Conservation (phyloP, 2,888 invertebrate species). For the Cataglyphis albicans region DNA sequence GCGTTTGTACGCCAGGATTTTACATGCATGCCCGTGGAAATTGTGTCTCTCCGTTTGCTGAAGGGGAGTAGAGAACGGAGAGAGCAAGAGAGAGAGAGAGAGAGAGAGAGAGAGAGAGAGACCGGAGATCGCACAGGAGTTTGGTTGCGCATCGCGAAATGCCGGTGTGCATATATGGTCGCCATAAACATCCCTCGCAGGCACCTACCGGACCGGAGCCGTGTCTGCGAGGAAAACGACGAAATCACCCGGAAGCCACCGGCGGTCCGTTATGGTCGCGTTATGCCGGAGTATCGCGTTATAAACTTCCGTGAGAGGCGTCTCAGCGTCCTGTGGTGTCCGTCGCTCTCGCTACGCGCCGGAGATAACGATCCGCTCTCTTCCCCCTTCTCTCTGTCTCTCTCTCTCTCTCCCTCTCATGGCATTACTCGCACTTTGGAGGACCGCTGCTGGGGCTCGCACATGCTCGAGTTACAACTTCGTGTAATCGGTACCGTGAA, state of each 20-base stretch:
- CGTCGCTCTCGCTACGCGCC: constrained; percentile 40
- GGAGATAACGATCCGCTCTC: constrained; percentile 62
- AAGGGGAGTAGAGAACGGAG: constrained; percentile 34
- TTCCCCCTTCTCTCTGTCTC: constrained; percentile 1
- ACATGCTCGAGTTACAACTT: constrained; percentile 32
- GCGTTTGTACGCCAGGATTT: constrained; percentile 51
- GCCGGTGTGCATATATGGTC: constrained; percentile 42
- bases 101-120: neutral
- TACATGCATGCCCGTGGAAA: constrained; percentile 55
- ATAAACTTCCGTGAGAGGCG: constrained; percentile 64
- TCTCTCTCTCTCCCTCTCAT: constrained; percentile 21
- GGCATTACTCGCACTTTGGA: constrained; percentile 37
- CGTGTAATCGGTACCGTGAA: constrained; percentile 34
- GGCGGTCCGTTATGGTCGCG: constrained; percentile 54
- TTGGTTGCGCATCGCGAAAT: constrained; percentile 31
- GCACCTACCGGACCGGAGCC: constrained; percentile 39
- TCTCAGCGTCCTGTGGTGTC: constrained; percentile 11
- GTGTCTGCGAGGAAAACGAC: constrained; percentile 59
- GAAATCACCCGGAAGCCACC: constrained; percentile 65
- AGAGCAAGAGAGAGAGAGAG: neutral
- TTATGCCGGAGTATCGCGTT: constrained; percentile 47
- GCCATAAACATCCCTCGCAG: constrained; percentile 62
- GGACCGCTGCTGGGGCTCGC: constrained; percentile 8
- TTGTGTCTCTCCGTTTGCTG: constrained; percentile 56
- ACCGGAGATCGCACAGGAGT: constrained; percentile 48